Base-by-base conservation (phyloP, 2,797 vertebrate species). In the Argyrosomus regius region DNA sequence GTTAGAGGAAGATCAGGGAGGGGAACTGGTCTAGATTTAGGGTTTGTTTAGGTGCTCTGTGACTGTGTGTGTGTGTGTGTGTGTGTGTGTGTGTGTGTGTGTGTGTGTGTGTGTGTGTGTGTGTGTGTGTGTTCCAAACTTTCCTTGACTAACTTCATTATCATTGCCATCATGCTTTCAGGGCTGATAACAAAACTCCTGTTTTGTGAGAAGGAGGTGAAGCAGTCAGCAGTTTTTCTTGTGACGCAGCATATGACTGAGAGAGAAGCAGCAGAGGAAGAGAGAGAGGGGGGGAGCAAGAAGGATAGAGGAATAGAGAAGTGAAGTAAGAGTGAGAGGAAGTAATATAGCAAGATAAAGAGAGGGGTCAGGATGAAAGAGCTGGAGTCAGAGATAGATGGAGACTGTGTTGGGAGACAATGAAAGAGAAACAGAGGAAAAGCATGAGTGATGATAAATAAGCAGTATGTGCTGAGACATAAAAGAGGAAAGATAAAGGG, bases 201-300 rank as follows among this genome's bases (percentile, higher is more conserved):
- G 60, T 46, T 52, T 20, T 8, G 9, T 43, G 60, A 53, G 35
- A 43, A 4, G 48, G 16, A 43, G 64, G 14, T 28, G 39, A 64
- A 20, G 13, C 8, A 45, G 57, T 73, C 69, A 77, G 53, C 54
- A 68, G 80, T 45, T 62, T 39, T 64, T 41, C 59, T 64, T 39
- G 53, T 48, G 63, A 73, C 39, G 26, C 63, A 65, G 41, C 77
- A 61, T 59, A 11, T 67, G 41, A 54, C 63, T n/a, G 18, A 43
- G 13, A 54, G 8, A 50, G 31, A 57, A 26, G 48, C 26, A 24
- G 58, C 39, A 18, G 18, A 24, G 14, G 20, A 16, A 13, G 50
- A 41, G 49, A 17, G 8, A 22, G 45, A 24, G 50, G 39, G 49
- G 10, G 8, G 43, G 24, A 24, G 61, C 2, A 9, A 28, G 10